Percentiles rank a stretch among this genome's conserved stretches.
phyloP scores from a whole-genome alignment of 2,113 vertebrate species.

The Bufo gargarizans region DNA sequence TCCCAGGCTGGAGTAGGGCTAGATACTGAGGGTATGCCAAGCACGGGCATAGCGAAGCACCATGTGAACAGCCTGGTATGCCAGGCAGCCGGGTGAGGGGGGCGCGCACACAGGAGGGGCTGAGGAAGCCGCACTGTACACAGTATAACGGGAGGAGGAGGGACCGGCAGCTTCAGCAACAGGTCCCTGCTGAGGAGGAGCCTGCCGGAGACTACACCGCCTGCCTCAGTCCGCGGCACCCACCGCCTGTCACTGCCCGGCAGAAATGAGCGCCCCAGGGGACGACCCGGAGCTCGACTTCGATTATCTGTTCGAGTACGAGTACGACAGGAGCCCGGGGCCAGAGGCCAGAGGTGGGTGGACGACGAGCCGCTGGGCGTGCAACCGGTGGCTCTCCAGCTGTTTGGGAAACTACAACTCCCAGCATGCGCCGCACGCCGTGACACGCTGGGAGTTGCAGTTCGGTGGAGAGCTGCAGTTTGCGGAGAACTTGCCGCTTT shows the following conservation, averaged over 20 bases:
- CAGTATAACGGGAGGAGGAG: conserved; percentile 3
- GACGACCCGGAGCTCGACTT: conserved; percentile 87
- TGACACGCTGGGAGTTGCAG: background rate
- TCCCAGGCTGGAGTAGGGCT: too few species aligned
- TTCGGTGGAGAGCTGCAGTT: background rate
- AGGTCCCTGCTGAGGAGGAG: conserved; percentile 52
- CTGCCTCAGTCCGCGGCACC: conserved; percentile 32
- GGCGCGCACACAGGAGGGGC: conserved; percentile 52
- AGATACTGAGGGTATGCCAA: too few species aligned
- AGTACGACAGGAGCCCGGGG: conserved; percentile 78
- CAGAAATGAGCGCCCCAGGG: conserved; percentile 79
- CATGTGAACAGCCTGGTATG: too few species aligned
- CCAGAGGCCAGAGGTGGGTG: conserved; percentile 76
- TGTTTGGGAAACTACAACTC: background rate
- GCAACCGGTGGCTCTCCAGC: background rate
- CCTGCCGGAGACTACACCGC: background rate
- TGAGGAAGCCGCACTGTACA: conserved; percentile 52
- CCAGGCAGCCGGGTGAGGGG: background rate
- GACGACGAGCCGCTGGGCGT: too few species aligned
- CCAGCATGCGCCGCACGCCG: background rate
- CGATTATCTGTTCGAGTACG: conserved; percentile 86
- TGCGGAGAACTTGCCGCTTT: background rate
- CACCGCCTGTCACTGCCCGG: background rate
- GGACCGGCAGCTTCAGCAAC: conserved; percentile 41
- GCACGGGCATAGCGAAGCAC: too few species aligned